phyloP scores from a whole-genome alignment of 2,888 invertebrate genomes.

The Bugula neritina region DNA sequence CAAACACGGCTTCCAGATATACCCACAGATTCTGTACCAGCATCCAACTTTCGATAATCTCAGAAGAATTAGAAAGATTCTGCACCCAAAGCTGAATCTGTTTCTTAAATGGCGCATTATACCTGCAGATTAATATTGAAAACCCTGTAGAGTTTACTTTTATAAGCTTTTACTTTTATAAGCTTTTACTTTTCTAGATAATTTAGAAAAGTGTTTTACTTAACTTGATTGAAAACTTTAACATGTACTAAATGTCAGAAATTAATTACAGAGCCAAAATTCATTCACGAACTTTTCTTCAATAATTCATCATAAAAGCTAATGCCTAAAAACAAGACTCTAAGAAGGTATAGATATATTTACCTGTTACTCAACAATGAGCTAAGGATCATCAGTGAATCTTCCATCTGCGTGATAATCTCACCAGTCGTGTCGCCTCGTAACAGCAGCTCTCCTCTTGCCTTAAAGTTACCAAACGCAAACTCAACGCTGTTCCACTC shows the following conservation, averaged over 20 bases:
- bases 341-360: too few relatives aligned
- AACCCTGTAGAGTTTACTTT: too few relatives aligned
- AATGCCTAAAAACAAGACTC: too few relatives aligned
- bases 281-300: too few relatives aligned
- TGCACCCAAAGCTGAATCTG: conserved; percentile 93
- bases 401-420: conserved; percentile 87
- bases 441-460: conserved; percentile 81
- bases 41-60: conserved; percentile 90
- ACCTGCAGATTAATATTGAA: too few relatives aligned
- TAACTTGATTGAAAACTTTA: too few relatives aligned
- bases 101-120: conserved; percentile 91
- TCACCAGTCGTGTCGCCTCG: conserved; percentile 91
- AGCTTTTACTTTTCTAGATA: too few relatives aligned
- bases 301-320: too few relatives aligned
- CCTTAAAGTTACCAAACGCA: conserved; percentile 90
- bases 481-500: conserved; percentile 83
- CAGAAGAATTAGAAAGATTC: conserved; percentile 89
- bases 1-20: conserved; percentile 93
- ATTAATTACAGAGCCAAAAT: too few relatives aligned
- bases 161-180: too few relatives aligned
- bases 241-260: too few relatives aligned
- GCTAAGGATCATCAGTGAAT: conserved; percentile 91
- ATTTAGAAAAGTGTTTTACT: too few relatives aligned
- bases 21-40: conserved; percentile 98
- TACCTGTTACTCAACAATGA: conserved; percentile 84